phyloP scores from a whole-genome alignment of 1,140 invertebrate species.

The Drosophila neocordata region DNA sequence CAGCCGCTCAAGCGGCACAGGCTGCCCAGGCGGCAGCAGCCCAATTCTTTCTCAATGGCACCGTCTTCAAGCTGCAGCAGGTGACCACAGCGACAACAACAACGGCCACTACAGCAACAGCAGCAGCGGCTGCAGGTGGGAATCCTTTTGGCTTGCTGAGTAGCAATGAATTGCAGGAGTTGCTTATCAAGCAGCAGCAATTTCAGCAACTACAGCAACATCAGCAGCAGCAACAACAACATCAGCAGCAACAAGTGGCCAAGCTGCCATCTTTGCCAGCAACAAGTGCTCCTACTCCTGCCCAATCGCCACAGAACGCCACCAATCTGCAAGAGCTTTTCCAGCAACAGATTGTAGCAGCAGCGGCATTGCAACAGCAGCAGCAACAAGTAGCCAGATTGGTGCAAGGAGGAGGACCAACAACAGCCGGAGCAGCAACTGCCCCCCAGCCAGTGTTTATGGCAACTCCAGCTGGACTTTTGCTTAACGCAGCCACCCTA shows the following conservation, averaged over 20 bases:
- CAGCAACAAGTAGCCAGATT: constrained; percentile 56
- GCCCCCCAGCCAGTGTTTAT: constrained; percentile 78
- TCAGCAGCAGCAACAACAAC: constrained; percentile 44
- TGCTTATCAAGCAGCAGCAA: constrained; percentile 67
- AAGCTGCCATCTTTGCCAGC: constrained; percentile 27
- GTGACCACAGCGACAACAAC: constrained; percentile 79
- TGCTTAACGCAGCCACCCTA: constrained; percentile 74
- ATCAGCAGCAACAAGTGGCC: constrained; percentile 26
- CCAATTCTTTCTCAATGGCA: constrained; percentile 81
- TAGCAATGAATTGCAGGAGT: constrained; percentile 64
- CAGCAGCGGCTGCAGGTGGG: constrained; percentile 45
- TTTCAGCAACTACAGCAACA: constrained; percentile 50
- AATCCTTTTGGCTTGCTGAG: constrained; percentile 72
- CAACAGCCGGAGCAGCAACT: constrained; percentile 42
- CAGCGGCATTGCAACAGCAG: constrained; percentile 68
- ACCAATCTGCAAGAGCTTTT: constrained; percentile 71
- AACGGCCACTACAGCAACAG: constrained; percentile 71
- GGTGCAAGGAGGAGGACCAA: constrained; percentile 35
- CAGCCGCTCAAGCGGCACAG: constrained; percentile 64
- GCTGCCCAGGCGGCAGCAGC: constrained; percentile 75
- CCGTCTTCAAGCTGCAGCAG: constrained; percentile 82
- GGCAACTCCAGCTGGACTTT: constrained; percentile 72
- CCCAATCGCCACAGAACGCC: constrained; percentile 12
- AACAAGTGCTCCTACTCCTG: constrained; percentile 24
- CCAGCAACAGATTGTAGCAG: constrained; percentile 72